Conservation (phyloP, 1,140 invertebrate genomes). For the Amyelois transitella region DNA sequence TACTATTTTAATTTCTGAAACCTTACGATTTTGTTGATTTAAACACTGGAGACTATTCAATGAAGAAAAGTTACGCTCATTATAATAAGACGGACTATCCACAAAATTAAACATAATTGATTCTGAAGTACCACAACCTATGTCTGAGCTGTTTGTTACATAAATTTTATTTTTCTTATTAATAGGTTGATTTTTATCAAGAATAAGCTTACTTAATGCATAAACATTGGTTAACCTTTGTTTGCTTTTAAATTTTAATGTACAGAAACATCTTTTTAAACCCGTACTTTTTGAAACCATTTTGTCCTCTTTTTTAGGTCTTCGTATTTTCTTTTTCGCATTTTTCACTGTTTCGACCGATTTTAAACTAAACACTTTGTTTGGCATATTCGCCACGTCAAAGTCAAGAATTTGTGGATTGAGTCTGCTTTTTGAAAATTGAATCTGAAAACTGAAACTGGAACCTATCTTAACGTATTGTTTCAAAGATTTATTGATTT, state of each 20-base stretch:
- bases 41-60: not conserved
- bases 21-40: no score
- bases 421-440: not conserved
- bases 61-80: not conserved
- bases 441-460: not conserved
- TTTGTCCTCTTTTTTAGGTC: not conserved
- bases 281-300: not conserved
- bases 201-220: slow-evolving; percentile 3
- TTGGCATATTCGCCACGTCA: not conserved
- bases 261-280: slow-evolving; percentile 37
- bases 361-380: not conserved
- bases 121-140: not conserved
- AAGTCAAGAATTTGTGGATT: not conserved
- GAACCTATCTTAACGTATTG: not conserved
- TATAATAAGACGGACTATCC: not conserved
- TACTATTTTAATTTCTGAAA: not conserved
- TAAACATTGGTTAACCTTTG: slow-evolving; percentile 14
- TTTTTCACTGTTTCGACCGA: not conserved
- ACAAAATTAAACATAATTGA: not conserved
- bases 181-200: slow-evolving; percentile 5
- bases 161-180: slow-evolving; percentile 14
- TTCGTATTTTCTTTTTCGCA: not conserved
- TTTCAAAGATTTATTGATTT: not conserved
- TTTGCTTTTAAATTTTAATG: slow-evolving; percentile 28
- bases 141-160: not conserved